Percentiles rank a stretch among this genome's conserved stretches.
These are phyloP conservation scores for Drosophila gunungcola DNA, from an alignment of 1,140 invertebrate species.

Conservation along the genomic window DNA sequence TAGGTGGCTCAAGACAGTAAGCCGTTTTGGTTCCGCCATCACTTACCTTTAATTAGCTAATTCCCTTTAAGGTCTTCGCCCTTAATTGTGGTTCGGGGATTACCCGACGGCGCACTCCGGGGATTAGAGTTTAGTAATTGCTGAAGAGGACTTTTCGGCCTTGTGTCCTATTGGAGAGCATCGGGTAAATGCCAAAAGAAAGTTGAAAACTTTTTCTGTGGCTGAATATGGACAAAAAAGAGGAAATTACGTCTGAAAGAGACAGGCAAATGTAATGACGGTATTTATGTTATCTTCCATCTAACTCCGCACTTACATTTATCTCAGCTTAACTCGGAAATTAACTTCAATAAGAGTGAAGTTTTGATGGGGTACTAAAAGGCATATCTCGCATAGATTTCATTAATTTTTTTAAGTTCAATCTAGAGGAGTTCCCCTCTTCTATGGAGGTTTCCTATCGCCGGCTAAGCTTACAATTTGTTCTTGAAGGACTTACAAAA, in stretches of 20 bases:
- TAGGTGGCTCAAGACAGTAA: slow-evolving; percentile 23
- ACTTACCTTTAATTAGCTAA: slow-evolving; percentile 55
- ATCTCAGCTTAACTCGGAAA: slow-evolving; percentile 20
- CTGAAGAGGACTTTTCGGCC: slow-evolving; percentile 37
- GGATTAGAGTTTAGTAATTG: slow-evolving; percentile 51
- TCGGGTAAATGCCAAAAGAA: slow-evolving; percentile 19
- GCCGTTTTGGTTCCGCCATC: slow-evolving; percentile 39
- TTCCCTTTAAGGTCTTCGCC: slow-evolving; percentile 33
- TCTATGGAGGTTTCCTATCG: no score
- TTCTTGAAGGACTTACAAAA: no score
- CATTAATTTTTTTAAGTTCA: neutral
- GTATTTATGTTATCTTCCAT: slow-evolving; percentile 32
- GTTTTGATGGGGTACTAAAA: slow-evolving; percentile 16
- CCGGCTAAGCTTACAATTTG: no score
- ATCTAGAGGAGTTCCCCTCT: no score
- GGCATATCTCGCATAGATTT: neutral
- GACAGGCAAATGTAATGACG: slow-evolving; percentile 21
- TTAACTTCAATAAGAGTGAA: slow-evolving; percentile 24
- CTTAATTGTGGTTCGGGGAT: slow-evolving; percentile 40
- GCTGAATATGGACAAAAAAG: neutral
- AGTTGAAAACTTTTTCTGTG: slow-evolving; percentile 35
- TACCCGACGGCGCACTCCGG: slow-evolving; percentile 27
- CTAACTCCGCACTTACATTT: slow-evolving; percentile 37
- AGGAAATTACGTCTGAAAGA: neutral
- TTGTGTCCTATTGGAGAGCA: neutral